phyloP scores from a whole-genome alignment of 1,140 invertebrate genomes.

The Euschistus heros region DNA sequence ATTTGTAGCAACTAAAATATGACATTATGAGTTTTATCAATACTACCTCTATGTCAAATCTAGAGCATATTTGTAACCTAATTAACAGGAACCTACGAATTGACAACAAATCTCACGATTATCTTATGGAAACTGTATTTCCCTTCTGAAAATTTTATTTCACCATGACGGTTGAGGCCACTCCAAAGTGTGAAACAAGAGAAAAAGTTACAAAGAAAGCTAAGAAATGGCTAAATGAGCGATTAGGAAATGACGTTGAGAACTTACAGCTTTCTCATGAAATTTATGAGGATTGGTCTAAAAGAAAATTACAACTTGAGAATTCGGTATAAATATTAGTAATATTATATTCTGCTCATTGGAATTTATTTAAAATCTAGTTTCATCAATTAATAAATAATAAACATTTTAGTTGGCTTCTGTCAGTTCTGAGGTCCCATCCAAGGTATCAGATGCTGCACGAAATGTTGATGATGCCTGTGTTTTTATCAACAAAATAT shows the following conservation, averaged over 20 bases:
- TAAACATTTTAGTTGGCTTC: slow-evolving; percentile 43
- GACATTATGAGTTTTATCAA: too few relatives aligned
- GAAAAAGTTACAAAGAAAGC: neutral
- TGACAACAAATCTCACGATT: too few relatives aligned
- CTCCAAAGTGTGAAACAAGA: neutral
- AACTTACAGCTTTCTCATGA: neutral
- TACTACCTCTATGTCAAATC: too few relatives aligned
- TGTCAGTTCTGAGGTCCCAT: slow-evolving; percentile 45
- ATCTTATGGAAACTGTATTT: too few relatives aligned
- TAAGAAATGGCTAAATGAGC: neutral
- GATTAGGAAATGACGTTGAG: neutral
- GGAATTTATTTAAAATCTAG: neutral
- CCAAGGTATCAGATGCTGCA: slow-evolving; percentile 46
- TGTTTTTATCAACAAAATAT: neutral
- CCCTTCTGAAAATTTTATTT: too few relatives aligned
- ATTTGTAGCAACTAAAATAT: too few relatives aligned
- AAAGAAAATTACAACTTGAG: neutral
- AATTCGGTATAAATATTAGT: neutral
- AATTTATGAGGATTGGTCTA: slow-evolving; percentile 4
- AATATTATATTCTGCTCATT: neutral
- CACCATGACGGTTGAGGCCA: too few relatives aligned
- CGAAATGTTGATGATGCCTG: slow-evolving; percentile 41
- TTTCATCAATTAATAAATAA: neutral
- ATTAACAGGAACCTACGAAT: too few relatives aligned
- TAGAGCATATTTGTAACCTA: too few relatives aligned